phyloP scores from a whole-genome alignment of 2,888 invertebrate species.

The Ectemnius lituratus region DNA sequence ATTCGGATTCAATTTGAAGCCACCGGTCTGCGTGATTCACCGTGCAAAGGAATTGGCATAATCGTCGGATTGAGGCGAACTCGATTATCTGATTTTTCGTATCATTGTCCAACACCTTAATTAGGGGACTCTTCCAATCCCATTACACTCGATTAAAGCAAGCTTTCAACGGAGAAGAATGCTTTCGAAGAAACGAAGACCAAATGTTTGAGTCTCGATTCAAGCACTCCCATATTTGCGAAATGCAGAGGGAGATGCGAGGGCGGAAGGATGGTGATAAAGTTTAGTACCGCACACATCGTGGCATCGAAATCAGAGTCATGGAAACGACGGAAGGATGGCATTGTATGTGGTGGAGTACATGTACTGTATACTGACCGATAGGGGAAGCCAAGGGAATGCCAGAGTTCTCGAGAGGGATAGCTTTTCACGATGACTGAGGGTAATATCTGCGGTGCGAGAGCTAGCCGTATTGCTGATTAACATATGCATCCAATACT shows the following conservation, averaged over 20 bases:
- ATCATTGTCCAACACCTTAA: conserved; percentile 6
- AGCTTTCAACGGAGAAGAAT: conserved; percentile 12
- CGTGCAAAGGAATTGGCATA: conserved; percentile 48
- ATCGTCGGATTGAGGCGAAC: conserved; percentile 38
- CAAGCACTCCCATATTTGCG: conserved; percentile 19
- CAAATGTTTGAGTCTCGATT: conserved; percentile 2
- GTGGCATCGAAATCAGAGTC: conserved; percentile 48
- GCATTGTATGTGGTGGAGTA: conserved; percentile 21
- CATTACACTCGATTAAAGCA: conserved; percentile 29
- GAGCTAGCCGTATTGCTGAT: conserved; percentile 70
- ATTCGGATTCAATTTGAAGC: conserved; percentile 74
- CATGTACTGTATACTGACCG: conserved; percentile 40
- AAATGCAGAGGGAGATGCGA: conserved; percentile 24
- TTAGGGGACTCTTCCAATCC: neutral
- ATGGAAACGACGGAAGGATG: conserved; percentile 48
- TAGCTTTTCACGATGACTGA: conserved; percentile 50
- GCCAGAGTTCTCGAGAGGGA: conserved; percentile 55
- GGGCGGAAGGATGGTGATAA: conserved; percentile 34
- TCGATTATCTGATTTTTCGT: conserved; percentile 24
- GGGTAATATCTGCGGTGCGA: conserved; percentile 69
- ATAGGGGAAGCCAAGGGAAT: conserved; percentile 20
- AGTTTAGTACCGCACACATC: conserved; percentile 46
- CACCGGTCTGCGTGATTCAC: conserved; percentile 69
- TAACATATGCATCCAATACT: conserved; percentile 74
- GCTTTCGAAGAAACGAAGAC: neutral